A percentile compares a stretch with the other conserved stretches of the same genome.
Evolutionary conservation across 2,113 vertebrate species (phyloP).

Genomic region (Vulpes lagopus): DNA sequence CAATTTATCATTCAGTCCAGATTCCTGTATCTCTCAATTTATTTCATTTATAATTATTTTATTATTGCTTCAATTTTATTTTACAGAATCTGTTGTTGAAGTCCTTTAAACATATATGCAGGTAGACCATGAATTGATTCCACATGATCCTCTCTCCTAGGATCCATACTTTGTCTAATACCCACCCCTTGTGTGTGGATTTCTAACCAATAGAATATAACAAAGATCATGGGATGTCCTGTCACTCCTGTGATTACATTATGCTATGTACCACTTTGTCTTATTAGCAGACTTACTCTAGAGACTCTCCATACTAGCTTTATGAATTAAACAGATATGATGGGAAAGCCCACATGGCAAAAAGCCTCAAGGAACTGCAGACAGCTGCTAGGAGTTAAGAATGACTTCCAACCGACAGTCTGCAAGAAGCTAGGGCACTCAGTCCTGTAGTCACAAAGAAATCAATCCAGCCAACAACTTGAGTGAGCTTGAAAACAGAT

Average conservation of each 20-base stretch:
- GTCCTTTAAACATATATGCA: background rate
- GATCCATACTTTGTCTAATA: background rate
- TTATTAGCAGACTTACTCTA: background rate
- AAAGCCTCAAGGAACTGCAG: background rate
- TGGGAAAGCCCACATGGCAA: background rate
- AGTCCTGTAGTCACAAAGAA: background rate
- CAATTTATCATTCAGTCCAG: background rate
- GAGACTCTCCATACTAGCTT: background rate
- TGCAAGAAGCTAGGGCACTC: background rate
- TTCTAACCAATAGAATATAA: background rate
- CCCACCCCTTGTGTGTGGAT: background rate
- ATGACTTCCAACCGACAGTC: background rate
- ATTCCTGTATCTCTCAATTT: background rate
- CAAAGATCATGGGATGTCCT: background rate
- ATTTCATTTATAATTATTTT: slow-evolving; percentile 47
- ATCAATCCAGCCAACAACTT: background rate
- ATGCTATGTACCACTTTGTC: background rate
- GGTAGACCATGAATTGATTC: background rate
- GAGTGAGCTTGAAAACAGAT: background rate
- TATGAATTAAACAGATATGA: background rate
- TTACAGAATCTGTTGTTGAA: slow-evolving; percentile 3
- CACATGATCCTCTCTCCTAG: background rate
- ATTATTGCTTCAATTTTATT: slow-evolving; percentile 16
- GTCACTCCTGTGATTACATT: background rate
- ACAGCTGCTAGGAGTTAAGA: background rate